Conservation (phyloP, 2,113 vertebrate genomes). For the Pterocles burchelli region DNA sequence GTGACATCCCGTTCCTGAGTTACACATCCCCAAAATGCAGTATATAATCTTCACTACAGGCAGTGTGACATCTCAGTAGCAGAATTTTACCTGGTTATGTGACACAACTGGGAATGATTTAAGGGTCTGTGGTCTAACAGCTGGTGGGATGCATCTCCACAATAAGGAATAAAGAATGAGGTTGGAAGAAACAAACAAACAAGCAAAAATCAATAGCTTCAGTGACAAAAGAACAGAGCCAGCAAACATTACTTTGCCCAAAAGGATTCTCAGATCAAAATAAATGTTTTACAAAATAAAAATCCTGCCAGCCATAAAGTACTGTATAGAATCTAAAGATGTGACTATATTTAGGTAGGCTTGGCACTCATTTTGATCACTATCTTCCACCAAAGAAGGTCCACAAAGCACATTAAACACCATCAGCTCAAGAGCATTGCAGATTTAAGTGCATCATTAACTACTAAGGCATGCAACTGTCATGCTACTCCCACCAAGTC, state of each 20-base stretch:
- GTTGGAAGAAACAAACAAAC: neutral
- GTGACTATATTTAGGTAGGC: neutral
- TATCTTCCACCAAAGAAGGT: neutral
- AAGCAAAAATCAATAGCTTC: neutral
- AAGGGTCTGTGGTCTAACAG: neutral
- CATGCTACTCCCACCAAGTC: neutral
- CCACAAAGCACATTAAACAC: neutral
- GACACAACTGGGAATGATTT: neutral
- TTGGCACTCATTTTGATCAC: neutral
- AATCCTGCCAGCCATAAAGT: neutral
- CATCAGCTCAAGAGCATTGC: neutral
- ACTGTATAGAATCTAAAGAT: neutral
- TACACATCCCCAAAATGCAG: neutral
- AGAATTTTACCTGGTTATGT: neutral
- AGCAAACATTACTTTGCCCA: neutral
- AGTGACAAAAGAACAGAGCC: neutral
- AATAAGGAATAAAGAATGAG: neutral
- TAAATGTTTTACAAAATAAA: neutral
- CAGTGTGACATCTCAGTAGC: neutral
- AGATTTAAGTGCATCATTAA: neutral
- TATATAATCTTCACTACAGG: neutral
- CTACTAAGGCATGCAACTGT: neutral
- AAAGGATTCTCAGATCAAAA: neutral
- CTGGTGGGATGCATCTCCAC: neutral
- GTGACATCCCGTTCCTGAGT: neutral